Base-by-base conservation (phyloP, 2,888 invertebrate species). In the Hypsopygia costalis region DNA sequence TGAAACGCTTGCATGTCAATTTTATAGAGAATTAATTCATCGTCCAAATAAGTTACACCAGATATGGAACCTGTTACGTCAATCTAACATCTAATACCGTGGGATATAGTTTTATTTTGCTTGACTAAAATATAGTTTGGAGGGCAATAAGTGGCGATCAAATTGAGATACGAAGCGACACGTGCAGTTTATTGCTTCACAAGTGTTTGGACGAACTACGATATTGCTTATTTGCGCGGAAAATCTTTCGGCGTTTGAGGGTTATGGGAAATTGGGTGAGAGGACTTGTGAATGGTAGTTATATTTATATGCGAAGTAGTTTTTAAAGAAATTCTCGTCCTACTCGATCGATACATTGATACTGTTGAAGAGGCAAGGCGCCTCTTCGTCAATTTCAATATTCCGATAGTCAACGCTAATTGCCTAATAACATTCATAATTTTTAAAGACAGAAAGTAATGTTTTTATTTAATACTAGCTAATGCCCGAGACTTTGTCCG, bases 121-220 rank as follows among this genome's bases (percentile, higher is more conserved):
- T 33, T 41, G 40, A 27, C 31, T 42, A 33, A 40, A 36, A 29
- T 42, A 38, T 39, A 41, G 54, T 55, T 62, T 60, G 51, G 57
- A 65, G 66, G 69, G 69, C 62, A 71, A 67, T 72, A 74, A 72
- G 70, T 67, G 61, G 62, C 62, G 66, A 81, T 83, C 77, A 76
- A 79, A 86, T 85, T 85, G 85, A 82, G 81, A 82, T 81, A 85
- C 73, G 70, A 66, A 53, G 66, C 62, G 77, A 76, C 86, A 86
- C 85, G 86, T 85, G 86, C 79, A 62, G 61, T 73, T 82, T 83
- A 86, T 86, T 85, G 82, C 77, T 69, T 73, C 76, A 68, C 77
- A 76, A 85, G 86, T 85, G 81, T 83, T 82, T 85, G 82, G 72
- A 73, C 79, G 78, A 76, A 81, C 74, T 75, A 72, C 62, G 72